Evolutionary conservation across 2,113 vertebrate species (phyloP).

Genomic region (Strix uralensis): DNA sequence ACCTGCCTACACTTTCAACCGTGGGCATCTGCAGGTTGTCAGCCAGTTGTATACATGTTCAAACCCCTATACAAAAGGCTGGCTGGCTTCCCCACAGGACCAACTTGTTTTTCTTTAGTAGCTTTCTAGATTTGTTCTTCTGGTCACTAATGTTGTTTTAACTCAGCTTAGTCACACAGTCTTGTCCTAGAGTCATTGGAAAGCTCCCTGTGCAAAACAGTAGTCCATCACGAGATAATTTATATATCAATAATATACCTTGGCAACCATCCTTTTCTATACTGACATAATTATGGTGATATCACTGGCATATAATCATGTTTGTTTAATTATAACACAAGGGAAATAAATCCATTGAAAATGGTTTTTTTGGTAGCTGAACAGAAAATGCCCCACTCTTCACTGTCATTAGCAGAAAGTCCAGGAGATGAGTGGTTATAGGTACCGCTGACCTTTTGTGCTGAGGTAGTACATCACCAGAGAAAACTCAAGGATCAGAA

Average conservation of each 20-base stretch:
- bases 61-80: not conserved
- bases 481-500: not conserved
- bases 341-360: conserved; percentile 23
- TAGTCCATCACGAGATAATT: not conserved
- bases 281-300: not conserved
- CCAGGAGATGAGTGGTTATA: not conserved
- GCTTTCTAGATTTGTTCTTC: not conserved
- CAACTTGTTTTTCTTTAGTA: not conserved
- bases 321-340: not conserved
- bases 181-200: not conserved
- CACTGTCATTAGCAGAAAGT: not conserved
- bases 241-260: not conserved
- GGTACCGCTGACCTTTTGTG: conserved; percentile 9
- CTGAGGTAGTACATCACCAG: not conserved
- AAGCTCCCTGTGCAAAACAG: not conserved
- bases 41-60: not conserved
- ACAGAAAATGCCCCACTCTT: conserved; percentile 20
- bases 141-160: not conserved
- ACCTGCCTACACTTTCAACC: not conserved
- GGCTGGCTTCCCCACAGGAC: not conserved
- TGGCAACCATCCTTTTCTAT: not conserved
- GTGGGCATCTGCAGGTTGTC: not conserved
- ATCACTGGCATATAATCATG: not conserved
- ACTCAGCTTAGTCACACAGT: not conserved
- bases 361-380: not conserved